Base-by-base conservation (phyloP, 2,888 invertebrate species). In the Cyrtodaria siliqua region DNA sequence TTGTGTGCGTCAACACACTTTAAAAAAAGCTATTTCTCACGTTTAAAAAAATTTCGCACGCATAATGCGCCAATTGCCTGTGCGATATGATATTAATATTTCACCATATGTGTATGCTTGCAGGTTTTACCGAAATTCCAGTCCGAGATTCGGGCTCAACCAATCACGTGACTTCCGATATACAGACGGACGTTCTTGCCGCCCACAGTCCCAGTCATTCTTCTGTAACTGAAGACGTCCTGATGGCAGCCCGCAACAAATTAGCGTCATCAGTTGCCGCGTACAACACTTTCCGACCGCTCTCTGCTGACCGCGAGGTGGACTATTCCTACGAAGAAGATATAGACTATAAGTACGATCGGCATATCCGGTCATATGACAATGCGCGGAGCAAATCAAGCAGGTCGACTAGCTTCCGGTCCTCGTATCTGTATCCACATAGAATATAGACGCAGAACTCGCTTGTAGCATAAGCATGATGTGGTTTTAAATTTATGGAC, bases 321-420 rank as follows among this genome's bases (percentile, higher is more conserved):
- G 86, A 89, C 26, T 82, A 83, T 57, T 80, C 82, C n/a, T 82
- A 81, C 38, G 87, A 88, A 29, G 88, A 88, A 2, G 89, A 90
- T 26, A 66, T 86, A 18, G 87, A 87, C 53, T 86, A 79, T 76
- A 85, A 83, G 63, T 87, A 86, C 57, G 90, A 89, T 47, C 74
- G 87, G 12, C 76, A 82, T 16, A 86, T 88, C 64, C 83, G 87
- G 12, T 83, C 86, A 12, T 75, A 85, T 42, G 89, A 89, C 64
- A 83, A 85, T 49, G 79, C 86, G 2, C 73, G 89, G 60, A 72
- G 72, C 14, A 38, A 62, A 2, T 47, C 66, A 8, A 52, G 24
- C 44, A 42, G 67, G 26, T 38, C 55, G 9, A 27, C 61, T 0
- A 56, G 47, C 18, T 75, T 67, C 50, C 64, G 81, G 12, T 74